These are phyloP conservation scores for Aurelia aurita complex sp. Pacific DNA, from an alignment of 30 jellyfish, hydroid and myxozoan species.

Conservation along the genomic window DNA sequence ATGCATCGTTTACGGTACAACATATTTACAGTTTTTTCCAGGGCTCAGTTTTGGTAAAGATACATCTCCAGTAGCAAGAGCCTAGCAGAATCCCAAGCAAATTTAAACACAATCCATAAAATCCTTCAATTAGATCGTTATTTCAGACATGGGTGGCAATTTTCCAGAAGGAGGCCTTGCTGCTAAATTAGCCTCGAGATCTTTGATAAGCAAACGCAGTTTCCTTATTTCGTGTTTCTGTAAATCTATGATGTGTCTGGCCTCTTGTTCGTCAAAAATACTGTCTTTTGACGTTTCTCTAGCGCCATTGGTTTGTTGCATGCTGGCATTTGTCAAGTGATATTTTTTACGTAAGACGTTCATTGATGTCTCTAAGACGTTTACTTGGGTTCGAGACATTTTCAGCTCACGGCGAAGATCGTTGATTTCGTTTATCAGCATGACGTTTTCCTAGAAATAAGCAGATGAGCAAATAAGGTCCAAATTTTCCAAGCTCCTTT, in stretches of 20 bases:
- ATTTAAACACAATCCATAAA: too few species aligned
- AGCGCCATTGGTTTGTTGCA: conserved; percentile 21
- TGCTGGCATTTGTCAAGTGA: not conserved
- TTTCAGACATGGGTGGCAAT: conserved; percentile 87
- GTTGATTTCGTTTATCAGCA: conserved; percentile 91
- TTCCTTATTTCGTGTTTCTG: conserved; percentile 89
- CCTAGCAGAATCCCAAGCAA: too few species aligned
- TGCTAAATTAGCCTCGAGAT: conserved; percentile 83
- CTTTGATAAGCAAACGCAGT: conserved; percentile 81
- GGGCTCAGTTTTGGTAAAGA: too few species aligned
- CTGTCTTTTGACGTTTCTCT: conserved; percentile 38
- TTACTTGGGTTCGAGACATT: conserved; percentile 90
- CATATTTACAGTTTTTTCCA: too few species aligned
- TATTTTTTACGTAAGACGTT: conserved; percentile 81
- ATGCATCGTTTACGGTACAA: too few species aligned
- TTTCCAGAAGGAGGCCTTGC: conserved; percentile 96
- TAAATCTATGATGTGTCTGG: conserved; percentile 81
- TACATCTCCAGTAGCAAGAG: too few species aligned
- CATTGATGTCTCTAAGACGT: conserved; percentile 87
- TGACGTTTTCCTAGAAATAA: conserved; percentile 81
- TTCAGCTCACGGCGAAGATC: conserved; percentile 94
- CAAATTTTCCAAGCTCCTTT: too few species aligned
- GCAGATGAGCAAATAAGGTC: not conserved
- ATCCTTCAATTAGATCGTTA: conserved; percentile 22
- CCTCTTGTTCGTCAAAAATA: conserved; percentile 71